Evolutionary conservation across 2,113 vertebrate genomes (phyloP).

Genomic region (Ammospiza nelsoni): DNA sequence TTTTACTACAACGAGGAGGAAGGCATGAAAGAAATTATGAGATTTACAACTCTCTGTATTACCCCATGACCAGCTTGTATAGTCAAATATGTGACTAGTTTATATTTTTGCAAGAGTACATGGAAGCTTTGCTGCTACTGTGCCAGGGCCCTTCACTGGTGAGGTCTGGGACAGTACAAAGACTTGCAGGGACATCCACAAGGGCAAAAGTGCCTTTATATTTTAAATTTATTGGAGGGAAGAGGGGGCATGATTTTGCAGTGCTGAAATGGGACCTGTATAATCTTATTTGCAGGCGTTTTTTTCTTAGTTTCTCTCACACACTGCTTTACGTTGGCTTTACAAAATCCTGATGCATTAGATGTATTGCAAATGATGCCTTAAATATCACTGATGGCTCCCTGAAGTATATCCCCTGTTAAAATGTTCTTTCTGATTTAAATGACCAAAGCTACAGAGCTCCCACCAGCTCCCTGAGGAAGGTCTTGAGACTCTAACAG

Average conservation of each 20-base stretch:
- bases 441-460: constrained; percentile 46
- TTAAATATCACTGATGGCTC: constrained; percentile 56
- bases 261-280: background rate
- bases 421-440: constrained; percentile 51
- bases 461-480: constrained; percentile 8
- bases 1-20: background rate
- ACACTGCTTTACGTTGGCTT: background rate
- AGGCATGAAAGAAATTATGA: background rate
- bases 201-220: background rate
- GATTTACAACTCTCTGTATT: background rate
- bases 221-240: background rate
- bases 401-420: constrained; percentile 19
- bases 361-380: constrained; percentile 27
- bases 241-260: background rate
- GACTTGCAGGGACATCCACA: background rate
- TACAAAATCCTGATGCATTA: background rate
- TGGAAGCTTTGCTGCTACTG: background rate
- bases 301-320: background rate
- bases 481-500: background rate
- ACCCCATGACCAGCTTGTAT: background rate
- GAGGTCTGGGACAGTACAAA: background rate
- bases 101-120: background rate
- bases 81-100: background rate
- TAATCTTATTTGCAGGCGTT: background rate
- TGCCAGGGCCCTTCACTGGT: background rate